These are phyloP conservation scores for Nomada flava DNA, from an alignment of 2,888 invertebrate species.

Conservation along the genomic window DNA sequence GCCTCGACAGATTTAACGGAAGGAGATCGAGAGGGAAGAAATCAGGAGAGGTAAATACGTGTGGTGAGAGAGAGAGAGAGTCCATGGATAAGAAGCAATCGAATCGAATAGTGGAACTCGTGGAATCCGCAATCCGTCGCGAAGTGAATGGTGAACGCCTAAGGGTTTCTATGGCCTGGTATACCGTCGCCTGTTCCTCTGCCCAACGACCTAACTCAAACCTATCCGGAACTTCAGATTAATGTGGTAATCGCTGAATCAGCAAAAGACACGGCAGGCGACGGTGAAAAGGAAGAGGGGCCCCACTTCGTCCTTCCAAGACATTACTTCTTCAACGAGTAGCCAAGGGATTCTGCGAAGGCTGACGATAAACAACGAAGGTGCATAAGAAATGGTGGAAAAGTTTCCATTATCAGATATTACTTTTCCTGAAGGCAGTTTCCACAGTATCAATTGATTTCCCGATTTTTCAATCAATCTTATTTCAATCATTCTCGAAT, in stretches of 20 bases:
- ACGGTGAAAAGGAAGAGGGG: slow-evolving; percentile 31
- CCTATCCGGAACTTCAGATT: slow-evolving; percentile 68
- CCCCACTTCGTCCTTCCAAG: slow-evolving; percentile 17
- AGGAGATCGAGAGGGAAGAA: slow-evolving; percentile 62
- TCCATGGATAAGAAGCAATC: slow-evolving; percentile 75
- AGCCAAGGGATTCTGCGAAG: slow-evolving; percentile 12
- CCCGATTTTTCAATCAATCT: too few relatives aligned
- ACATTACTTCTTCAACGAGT: slow-evolving; percentile 30
- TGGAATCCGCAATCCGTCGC: slow-evolving; percentile 81
- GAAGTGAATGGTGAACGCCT: slow-evolving; percentile 78
- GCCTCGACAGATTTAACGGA: slow-evolving; percentile 54
- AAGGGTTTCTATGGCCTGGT: slow-evolving; percentile 70
- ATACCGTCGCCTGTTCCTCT: slow-evolving; percentile 49
- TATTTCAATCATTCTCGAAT: too few relatives aligned
- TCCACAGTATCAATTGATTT: too few relatives aligned
- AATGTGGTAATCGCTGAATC: slow-evolving; percentile 75
- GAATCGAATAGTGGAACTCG: slow-evolving; percentile 78
- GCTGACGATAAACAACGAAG: slow-evolving; percentile 36
- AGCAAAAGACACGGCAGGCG: slow-evolving; percentile 66
- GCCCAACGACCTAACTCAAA: slow-evolving; percentile 63
- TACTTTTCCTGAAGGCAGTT: too few relatives aligned
- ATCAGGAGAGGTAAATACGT: slow-evolving; percentile 72
- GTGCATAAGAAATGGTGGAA: too few relatives aligned
- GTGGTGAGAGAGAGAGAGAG: slow-evolving; percentile 63
- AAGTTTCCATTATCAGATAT: too few relatives aligned